Percentiles rank a stretch among this genome's conserved stretches.
Evolutionary conservation across 2,888 invertebrate genomes (phyloP).

Genomic region (Merodon equestris): DNA sequence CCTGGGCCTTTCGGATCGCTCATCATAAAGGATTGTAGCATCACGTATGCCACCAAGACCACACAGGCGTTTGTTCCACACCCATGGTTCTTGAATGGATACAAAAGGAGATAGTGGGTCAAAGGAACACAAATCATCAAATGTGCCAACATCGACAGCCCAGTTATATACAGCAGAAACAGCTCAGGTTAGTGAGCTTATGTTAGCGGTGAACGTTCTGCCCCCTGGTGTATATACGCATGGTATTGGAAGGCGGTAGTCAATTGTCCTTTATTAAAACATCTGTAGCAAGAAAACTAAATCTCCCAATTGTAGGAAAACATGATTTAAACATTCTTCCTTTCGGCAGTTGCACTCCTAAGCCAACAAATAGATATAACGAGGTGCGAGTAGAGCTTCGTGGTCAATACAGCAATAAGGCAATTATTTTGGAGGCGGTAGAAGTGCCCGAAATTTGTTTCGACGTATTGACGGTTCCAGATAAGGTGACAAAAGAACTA

Average conservation of each 20-base stretch:
- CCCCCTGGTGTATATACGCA: neutral
- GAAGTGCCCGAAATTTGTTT: constrained; percentile 5
- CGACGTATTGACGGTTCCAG: constrained; percentile 6
- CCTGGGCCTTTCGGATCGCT: too few relatives aligned
- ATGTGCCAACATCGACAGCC: constrained; percentile 2
- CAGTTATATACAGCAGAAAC: neutral
- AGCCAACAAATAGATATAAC: constrained; percentile 2
- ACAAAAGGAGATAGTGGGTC: neutral
- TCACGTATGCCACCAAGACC: too few relatives aligned
- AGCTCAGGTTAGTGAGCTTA: constrained; percentile 21
- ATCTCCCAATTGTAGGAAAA: neutral
- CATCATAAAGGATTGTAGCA: too few relatives aligned
- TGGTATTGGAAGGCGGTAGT: constrained; percentile 34
- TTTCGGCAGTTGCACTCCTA: constrained; percentile 8
- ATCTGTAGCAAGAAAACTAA: constrained; percentile 16
- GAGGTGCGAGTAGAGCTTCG: constrained; percentile 3
- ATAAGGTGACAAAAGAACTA: neutral
- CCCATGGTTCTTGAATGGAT: too few relatives aligned
- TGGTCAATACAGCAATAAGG: constrained; percentile 13
- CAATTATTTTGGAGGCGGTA: neutral
- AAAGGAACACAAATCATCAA: neutral
- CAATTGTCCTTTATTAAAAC: constrained; percentile 22
- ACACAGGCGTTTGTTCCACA: too few relatives aligned
- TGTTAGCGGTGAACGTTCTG: neutral
- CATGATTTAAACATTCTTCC: constrained; percentile 1